Evolutionary conservation across 2,113 vertebrate species (phyloP), one percentile per base, ranked within the genome.

Genomic region (Eptatretus burgeri): DNA sequence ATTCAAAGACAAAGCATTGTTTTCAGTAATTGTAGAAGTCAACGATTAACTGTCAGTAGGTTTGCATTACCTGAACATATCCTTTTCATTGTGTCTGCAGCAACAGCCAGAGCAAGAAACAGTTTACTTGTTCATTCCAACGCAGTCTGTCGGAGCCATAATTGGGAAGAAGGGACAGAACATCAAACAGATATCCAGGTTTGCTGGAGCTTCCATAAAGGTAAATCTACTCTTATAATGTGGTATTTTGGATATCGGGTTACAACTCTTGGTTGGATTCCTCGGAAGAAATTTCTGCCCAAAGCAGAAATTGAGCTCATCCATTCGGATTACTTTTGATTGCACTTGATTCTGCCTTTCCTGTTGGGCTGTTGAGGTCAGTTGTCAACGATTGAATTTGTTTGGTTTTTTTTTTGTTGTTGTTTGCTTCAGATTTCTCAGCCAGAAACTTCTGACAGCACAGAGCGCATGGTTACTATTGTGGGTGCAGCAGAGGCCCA

Each of bases 401-500:
- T 41, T 41, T 41, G 27, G 27, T 41, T 41, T 41, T 41, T 3
- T 41, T 41, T 41, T 41, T 41, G 27, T 41, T 41, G 7, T 41
- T 41, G 60, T 63, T 17, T 17, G 16, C 75, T 78, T 53, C 68
- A 95, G 91, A 95, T 98, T 51, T 85, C 91, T 50, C 89, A 87
- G 67, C 83, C 85, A 62, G 89, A 98, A 74, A 82, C 79, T 52
- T 78, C 82, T 71, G 91, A 95, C 68, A 76, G 82, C 69, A 93
- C 93, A 71, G 78, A 85, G 72, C 81, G 91, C 72, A 88, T 85
- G 82, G 91, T 95, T 72, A 91, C 91, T 68, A 91, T 98, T 51
- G 77, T 80, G n/a, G 91, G 89, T 69, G 86, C 89, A 3, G 88
- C 91, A 65, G 91, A 98, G 75, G 91, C 91, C 75, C 91, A 98